phyloP scores from a whole-genome alignment of 2,113 vertebrate genomes.

The Oriolus oriolus region DNA sequence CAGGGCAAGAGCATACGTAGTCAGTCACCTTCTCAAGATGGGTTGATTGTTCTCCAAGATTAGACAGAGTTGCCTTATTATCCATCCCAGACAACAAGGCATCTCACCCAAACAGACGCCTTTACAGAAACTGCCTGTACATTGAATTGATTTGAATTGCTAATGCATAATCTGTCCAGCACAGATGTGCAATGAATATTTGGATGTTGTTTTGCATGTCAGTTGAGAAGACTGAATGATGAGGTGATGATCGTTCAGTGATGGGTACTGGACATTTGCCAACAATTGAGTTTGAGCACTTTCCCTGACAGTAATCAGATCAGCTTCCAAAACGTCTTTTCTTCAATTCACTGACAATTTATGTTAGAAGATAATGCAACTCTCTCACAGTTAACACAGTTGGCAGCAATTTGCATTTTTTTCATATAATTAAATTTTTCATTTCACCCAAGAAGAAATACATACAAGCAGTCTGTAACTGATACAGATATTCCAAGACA shows the following conservation, averaged over 20 bases:
- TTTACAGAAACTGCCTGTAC: constrained; percentile 70
- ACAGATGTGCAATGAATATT: constrained; percentile 86
- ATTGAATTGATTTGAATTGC: constrained; percentile 78
- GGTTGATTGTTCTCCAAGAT: constrained; percentile 83
- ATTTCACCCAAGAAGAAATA: constrained; percentile 34
- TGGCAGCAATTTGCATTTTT: constrained; percentile 66
- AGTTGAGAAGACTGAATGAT: constrained; percentile 83
- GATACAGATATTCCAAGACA: background rate
- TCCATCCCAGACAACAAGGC: constrained; percentile 73
- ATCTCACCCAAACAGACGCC: constrained; percentile 74
- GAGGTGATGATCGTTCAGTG: constrained; percentile 84
- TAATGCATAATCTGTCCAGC: constrained; percentile 82
- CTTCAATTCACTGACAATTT: constrained; percentile 60
- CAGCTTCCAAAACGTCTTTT: constrained; percentile 62
- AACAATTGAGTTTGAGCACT: constrained; percentile 82
- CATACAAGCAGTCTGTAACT: background rate
- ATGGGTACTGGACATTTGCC: constrained; percentile 85
- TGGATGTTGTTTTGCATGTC: constrained; percentile 77
- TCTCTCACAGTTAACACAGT: constrained; percentile 63
- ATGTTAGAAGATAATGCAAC: constrained; percentile 62
- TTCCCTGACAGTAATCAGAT: constrained; percentile 67
- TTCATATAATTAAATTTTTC: constrained; percentile 38
- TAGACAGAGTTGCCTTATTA: constrained; percentile 78
- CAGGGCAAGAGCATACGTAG: constrained; percentile 76
- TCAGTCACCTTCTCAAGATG: constrained; percentile 82